Evolutionary conservation across 1,140 invertebrate genomes (phyloP).

Genomic region (Leptopilina boulardi): DNA sequence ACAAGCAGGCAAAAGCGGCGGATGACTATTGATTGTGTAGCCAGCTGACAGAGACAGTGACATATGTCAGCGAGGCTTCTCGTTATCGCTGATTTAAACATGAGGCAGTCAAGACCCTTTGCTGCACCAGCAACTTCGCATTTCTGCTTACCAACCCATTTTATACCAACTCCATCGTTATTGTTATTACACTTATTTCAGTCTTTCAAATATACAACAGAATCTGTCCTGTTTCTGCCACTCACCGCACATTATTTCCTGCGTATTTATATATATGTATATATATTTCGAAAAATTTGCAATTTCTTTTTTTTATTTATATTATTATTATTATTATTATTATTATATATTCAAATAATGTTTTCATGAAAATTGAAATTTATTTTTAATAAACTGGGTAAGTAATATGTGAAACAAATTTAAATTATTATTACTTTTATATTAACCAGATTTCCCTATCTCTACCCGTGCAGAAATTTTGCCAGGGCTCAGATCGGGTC

Average conservation of each 20-base stretch:
- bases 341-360: too few species aligned
- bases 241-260: background rate
- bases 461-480: too few species aligned
- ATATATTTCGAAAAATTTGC: too few species aligned
- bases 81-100: slow-evolving; percentile 78
- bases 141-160: slow-evolving; percentile 21
- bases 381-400: too few species aligned
- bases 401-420: too few species aligned
- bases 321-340: too few species aligned
- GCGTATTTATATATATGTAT: too few species aligned
- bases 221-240: background rate
- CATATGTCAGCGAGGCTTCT: slow-evolving; percentile 76
- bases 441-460: too few species aligned
- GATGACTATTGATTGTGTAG: slow-evolving; percentile 71
- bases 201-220: slow-evolving; percentile 9
- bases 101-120: slow-evolving; percentile 69
- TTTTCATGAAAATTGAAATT: too few species aligned
- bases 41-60: slow-evolving; percentile 76
- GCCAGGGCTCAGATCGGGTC: too few species aligned
- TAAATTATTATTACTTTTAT: too few species aligned
- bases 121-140: slow-evolving; percentile 62
- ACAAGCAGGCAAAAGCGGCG: slow-evolving; percentile 47
- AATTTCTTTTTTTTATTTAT: too few species aligned
- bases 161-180: slow-evolving; percentile 34
- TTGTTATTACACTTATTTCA: slow-evolving; percentile 42